These are phyloP conservation scores for Agrotis clavis DNA, from an alignment of 2,888 invertebrate species.

Conservation along the genomic window DNA sequence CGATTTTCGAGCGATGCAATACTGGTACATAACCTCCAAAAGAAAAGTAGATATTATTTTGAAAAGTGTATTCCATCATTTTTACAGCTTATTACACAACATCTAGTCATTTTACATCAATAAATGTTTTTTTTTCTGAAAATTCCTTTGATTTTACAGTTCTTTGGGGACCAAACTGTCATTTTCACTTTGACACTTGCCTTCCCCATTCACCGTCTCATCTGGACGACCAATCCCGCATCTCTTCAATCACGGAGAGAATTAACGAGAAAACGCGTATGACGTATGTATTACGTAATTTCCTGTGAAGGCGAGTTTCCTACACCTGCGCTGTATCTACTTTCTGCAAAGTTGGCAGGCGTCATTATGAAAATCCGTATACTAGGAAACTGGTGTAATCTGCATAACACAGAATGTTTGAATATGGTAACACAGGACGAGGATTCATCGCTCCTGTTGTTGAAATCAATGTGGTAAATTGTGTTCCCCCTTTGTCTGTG, in stretches of 20 bases:
- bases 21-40: too few species aligned
- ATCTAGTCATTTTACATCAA: too few species aligned
- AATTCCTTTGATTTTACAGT: too few species aligned
- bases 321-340: conserved; percentile 67
- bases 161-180: too few species aligned
- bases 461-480: conserved; percentile 59
- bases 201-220: conserved; percentile 5
- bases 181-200: too few species aligned
- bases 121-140: too few species aligned
- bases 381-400: conserved; percentile 65
- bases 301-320: conserved; percentile 65
- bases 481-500: conserved; percentile 28
- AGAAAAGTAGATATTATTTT: too few species aligned
- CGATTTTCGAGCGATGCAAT: too few species aligned
- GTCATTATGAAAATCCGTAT: conserved; percentile 69
- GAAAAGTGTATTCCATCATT: too few species aligned
- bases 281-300: conserved; percentile 62
- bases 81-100: too few species aligned
- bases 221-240: conserved; percentile 36
- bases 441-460: conserved; percentile 55
- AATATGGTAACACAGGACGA: conserved; percentile 59
- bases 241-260: conserved; percentile 61
- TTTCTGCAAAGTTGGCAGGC: conserved; percentile 62
- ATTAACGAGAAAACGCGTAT: conserved; percentile 56
- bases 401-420: conserved; percentile 64